Conservation (phyloP, 2,888 invertebrate species). For the Orthonevra nobilis region DNA sequence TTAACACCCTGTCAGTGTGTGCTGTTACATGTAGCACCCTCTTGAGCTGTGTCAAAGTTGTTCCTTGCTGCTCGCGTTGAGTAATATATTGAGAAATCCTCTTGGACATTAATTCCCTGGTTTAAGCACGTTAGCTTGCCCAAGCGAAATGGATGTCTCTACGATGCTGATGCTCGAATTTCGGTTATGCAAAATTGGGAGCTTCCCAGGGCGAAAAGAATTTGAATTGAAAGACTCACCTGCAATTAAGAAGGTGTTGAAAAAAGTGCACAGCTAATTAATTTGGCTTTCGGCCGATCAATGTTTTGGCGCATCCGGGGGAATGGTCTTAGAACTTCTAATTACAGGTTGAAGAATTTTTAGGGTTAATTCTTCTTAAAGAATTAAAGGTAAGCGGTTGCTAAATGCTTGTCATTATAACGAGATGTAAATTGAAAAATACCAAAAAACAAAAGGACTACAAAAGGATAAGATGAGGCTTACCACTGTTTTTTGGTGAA, state of each 20-base stretch:
- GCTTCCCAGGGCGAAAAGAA: constrained; percentile 24
- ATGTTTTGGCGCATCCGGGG: background rate
- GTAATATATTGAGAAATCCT: constrained; percentile 57
- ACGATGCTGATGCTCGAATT: constrained; percentile 18
- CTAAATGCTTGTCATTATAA: background rate
- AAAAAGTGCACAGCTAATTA: constrained; percentile 36
- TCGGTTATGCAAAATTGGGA: constrained; percentile 54
- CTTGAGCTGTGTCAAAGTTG: constrained; percentile 53
- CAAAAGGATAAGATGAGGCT: too few relatives aligned
- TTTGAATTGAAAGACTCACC: constrained; percentile 23
- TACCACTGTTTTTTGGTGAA: too few relatives aligned
- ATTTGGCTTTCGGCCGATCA: constrained; percentile 45
- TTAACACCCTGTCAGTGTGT: constrained; percentile 42
- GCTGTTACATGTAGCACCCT: background rate
- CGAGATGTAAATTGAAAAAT: too few relatives aligned
- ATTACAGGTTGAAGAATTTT: background rate
- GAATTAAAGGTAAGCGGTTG: background rate
- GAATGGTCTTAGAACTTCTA: background rate
- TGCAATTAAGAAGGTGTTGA: constrained; percentile 65
- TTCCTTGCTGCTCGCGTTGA: constrained; percentile 27
- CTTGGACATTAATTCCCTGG: constrained; percentile 56
- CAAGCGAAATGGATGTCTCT: constrained; percentile 43
- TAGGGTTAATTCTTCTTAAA: background rate
- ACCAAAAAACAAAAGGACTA: too few relatives aligned
- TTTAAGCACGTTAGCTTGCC: constrained; percentile 33